Evolutionary conservation across 2,888 invertebrate species (phyloP).

Genomic region (Limnephilus auricula): DNA sequence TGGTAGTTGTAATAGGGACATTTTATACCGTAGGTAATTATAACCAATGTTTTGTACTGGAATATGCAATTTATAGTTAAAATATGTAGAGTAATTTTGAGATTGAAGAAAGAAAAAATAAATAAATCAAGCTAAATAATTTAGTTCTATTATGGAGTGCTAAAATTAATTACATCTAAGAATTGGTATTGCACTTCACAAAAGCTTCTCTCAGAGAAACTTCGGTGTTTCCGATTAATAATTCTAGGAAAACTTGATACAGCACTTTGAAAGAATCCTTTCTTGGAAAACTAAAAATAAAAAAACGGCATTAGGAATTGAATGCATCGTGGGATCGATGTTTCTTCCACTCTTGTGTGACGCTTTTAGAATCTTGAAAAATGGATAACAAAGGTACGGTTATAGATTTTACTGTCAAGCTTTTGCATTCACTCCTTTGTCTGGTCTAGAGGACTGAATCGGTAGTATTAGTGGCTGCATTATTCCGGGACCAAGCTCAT

Average conservation of each 20-base stretch:
- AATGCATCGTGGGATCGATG: neutral
- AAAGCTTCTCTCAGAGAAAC: neutral
- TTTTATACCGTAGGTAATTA: too few relatives aligned
- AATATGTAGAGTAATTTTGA: too few relatives aligned
- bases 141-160: too few relatives aligned
- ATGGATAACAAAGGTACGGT: neutral
- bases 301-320: neutral
- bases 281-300: neutral
- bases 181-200: neutral
- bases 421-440: neutral
- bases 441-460: neutral
- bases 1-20: too few relatives aligned
- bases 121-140: too few relatives aligned
- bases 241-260: neutral
- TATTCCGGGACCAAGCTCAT: too few relatives aligned
- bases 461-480: too few relatives aligned
- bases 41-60: too few relatives aligned
- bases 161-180: too few relatives aligned
- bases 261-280: neutral
- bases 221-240: neutral
- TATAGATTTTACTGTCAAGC: neutral
- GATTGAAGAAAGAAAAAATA: too few relatives aligned
- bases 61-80: too few relatives aligned
- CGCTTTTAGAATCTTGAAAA: neutral
- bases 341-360: neutral